Conservation (phyloP, 1,140 invertebrate genomes). For the Micrasema minimum region DNA sequence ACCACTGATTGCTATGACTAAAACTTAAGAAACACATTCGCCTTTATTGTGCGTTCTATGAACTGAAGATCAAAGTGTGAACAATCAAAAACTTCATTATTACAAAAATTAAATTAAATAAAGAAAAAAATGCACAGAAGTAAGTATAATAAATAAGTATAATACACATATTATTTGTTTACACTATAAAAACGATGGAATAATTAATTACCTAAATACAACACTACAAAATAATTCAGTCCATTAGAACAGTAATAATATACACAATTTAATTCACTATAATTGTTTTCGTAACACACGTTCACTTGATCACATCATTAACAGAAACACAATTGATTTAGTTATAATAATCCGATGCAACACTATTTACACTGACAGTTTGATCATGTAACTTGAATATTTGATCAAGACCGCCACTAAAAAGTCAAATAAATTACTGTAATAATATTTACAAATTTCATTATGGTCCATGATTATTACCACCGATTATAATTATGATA, state of each 20-base stretch:
- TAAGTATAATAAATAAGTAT: slow-evolving; percentile 3
- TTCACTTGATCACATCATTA: slow-evolving; percentile 3
- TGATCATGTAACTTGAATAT: slow-evolving; percentile 28
- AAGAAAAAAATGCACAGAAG: background rate
- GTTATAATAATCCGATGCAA: slow-evolving; percentile 10
- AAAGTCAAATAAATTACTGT: slow-evolving; percentile 38
- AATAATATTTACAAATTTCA: slow-evolving; percentile 38
- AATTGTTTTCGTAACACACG: slow-evolving; percentile 23
- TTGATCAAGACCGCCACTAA: slow-evolving; percentile 30
- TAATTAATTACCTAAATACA: slow-evolving; percentile 32
- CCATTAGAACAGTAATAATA: slow-evolving; percentile 29
- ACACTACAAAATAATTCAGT: slow-evolving; percentile 37
- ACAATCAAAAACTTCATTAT: too few species aligned
- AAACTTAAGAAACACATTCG: too few species aligned
- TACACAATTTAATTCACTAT: slow-evolving; percentile 36
- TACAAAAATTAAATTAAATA: too few species aligned
- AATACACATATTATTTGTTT: slow-evolving; percentile 9
- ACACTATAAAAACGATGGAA: slow-evolving; percentile 32
- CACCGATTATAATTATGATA: slow-evolving; percentile 13
- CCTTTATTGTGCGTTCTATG: too few species aligned
- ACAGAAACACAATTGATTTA: slow-evolving; percentile 30
- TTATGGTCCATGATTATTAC: slow-evolving; percentile 30
- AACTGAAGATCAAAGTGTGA: too few species aligned
- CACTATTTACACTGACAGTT: slow-evolving; percentile 41
- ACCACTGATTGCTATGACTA: too few species aligned